A percentile compares a stretch with the other conserved stretches of the same genome.
phyloP scores from a whole-genome alignment of 1,140 invertebrate genomes.

The Tyrophagus putrescentiae region DNA sequence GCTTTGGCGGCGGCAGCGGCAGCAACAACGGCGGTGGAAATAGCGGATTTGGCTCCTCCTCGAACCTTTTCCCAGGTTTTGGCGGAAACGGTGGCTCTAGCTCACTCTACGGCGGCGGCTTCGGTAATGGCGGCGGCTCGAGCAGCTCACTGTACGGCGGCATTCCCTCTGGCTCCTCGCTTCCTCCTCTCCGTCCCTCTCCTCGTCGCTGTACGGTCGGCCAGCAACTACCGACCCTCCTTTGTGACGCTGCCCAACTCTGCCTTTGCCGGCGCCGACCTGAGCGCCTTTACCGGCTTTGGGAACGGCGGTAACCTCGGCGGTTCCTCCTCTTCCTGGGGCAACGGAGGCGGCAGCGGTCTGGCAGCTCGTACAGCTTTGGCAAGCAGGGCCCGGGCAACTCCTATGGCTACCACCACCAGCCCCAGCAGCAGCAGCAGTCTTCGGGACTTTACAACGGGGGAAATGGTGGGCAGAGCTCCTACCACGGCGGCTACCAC shows the following conservation, averaged over 20 bases:
- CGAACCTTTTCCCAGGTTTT: not conserved
- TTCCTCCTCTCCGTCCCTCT: not conserved
- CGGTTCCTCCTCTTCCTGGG: too few relatives aligned
- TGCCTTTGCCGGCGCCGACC: not conserved
- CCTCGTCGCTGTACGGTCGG: slow-evolving; percentile 5
- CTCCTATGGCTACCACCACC: not conserved
- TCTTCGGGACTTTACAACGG: too few relatives aligned
- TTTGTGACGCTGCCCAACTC: slow-evolving; percentile 9
- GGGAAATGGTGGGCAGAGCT: too few relatives aligned
- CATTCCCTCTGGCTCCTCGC: too few relatives aligned
- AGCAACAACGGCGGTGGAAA: not conserved
- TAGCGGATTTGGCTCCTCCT: not conserved
- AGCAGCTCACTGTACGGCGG: not conserved
- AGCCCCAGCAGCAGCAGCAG: not conserved
- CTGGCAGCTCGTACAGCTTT: too few relatives aligned
- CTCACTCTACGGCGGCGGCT: not conserved
- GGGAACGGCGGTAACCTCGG: too few relatives aligned
- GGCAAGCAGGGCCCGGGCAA: not conserved
- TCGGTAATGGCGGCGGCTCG: not conserved
- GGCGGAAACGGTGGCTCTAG: not conserved
- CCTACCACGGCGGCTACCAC: too few relatives aligned
- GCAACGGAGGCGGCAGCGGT: too few relatives aligned
- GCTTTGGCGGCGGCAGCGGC: not conserved
- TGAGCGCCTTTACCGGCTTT: too few relatives aligned
- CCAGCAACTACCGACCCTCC: slow-evolving; percentile 4